phyloP scores from a whole-genome alignment of 2,113 vertebrate genomes.

The Microtus richardsoni region DNA sequence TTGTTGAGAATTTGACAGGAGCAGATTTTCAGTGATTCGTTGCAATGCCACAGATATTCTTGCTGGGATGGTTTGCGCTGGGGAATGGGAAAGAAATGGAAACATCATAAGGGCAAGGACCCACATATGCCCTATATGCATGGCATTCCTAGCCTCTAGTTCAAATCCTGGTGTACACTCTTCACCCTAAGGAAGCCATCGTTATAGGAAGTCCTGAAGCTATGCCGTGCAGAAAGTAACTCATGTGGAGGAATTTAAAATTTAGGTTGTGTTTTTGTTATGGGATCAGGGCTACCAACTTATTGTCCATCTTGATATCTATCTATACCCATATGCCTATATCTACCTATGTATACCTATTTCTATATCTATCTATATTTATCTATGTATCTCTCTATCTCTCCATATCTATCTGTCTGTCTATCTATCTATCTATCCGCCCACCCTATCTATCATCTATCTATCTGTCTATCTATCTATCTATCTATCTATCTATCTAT shows the following conservation, averaged over 20 bases:
- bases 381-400: no score
- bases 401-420: no score
- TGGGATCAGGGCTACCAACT: not conserved
- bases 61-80: not conserved
- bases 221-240: not conserved
- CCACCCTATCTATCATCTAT: no score
- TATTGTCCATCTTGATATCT: not conserved
- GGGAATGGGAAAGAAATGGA: not conserved
- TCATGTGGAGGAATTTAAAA: not conserved
- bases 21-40: conserved; percentile 26
- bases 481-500: no score
- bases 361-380: no score
- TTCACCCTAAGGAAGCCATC: not conserved
- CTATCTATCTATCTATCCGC: no score
- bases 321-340: no score
- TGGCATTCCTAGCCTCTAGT: not conserved
- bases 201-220: not conserved
- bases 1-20: conserved; percentile 49
- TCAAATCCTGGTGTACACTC: no score
- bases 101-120: not conserved
- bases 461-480: no score
- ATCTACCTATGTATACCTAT: no score
- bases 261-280: not conserved
- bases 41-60: not conserved
- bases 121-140: not conserved